phyloP scores from a whole-genome alignment of 2,797 vertebrate genomes.

The Odontamblyopus rebecca region DNA sequence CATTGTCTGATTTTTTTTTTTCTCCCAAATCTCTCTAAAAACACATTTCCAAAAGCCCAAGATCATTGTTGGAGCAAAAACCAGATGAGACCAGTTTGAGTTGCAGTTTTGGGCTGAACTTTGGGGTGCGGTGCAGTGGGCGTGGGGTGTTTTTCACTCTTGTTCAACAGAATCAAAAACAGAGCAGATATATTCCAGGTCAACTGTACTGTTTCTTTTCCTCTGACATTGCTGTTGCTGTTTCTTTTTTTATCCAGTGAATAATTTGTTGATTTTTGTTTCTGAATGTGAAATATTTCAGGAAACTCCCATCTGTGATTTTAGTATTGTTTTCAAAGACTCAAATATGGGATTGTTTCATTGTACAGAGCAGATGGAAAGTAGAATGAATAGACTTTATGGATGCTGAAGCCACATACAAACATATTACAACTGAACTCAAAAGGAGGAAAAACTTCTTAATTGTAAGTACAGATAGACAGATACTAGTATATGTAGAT shows the following conservation, averaged over 20 bases:
- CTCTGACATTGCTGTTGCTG: conserved; percentile 57
- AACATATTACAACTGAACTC: no score
- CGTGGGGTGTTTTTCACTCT: conserved; percentile 23
- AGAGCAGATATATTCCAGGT: conserved; percentile 14
- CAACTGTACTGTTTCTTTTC: conserved; percentile 65
- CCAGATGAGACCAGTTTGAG: conserved; percentile 32
- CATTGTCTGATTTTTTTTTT: no score
- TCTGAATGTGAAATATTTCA: conserved; percentile 80
- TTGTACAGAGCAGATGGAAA: neutral
- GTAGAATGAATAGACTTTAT: neutral
- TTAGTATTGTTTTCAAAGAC: conserved; percentile 47
- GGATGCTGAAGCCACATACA: no score
- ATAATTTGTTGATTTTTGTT: conserved; percentile 75
- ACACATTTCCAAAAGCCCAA: conserved; percentile 49
- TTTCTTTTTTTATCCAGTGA: conserved; percentile 72
- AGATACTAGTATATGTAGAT: no score
- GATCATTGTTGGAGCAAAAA: conserved; percentile 45
- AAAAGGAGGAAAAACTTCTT: no score
- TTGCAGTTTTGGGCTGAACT: conserved; percentile 24
- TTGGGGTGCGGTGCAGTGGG: conserved; percentile 24
- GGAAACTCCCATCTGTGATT: conserved; percentile 62
- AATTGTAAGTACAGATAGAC: no score
- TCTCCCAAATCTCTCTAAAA: conserved; percentile 10
- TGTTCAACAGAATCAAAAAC: conserved; percentile 33
- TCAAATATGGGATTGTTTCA: conserved; percentile 35